These are phyloP conservation scores for Oreochromis tanganicae DNA, from an alignment of 2,113 vertebrate species.

Conservation along the genomic window DNA sequence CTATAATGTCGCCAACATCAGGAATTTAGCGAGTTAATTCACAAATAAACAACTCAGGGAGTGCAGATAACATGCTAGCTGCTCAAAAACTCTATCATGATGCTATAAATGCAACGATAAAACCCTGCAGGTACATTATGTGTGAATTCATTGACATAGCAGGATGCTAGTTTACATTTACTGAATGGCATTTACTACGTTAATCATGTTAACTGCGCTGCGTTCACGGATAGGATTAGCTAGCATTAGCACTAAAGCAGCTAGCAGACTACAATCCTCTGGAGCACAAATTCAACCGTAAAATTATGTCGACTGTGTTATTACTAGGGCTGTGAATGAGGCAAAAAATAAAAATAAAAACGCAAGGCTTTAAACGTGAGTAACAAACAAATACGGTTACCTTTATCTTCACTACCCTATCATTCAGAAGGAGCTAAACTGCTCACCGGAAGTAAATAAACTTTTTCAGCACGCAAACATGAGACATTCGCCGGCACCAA, in stretches of 20 bases:
- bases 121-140: neutral
- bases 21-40: neutral
- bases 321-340: neutral
- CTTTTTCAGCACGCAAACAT: neutral
- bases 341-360: neutral
- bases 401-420: constrained; percentile 24
- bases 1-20: neutral
- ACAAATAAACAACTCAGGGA: neutral
- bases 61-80: neutral
- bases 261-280: neutral
- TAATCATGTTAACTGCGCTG: neutral
- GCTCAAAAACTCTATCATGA: neutral
- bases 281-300: neutral
- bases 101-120: neutral
- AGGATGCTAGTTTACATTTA: neutral
- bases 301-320: neutral
- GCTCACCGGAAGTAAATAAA: constrained; percentile 56
- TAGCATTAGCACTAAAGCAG: neutral
- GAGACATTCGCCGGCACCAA: neutral
- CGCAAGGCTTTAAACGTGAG: neutral
- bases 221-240: neutral
- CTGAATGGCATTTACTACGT: neutral
- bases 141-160: neutral
- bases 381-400: neutral
- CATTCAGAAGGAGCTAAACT: constrained; percentile 8